Evolutionary conservation across 1,140 invertebrate genomes (phyloP), one percentile per base, ranked within the genome.

Genomic region (Anoplophora glabripennis): DNA sequence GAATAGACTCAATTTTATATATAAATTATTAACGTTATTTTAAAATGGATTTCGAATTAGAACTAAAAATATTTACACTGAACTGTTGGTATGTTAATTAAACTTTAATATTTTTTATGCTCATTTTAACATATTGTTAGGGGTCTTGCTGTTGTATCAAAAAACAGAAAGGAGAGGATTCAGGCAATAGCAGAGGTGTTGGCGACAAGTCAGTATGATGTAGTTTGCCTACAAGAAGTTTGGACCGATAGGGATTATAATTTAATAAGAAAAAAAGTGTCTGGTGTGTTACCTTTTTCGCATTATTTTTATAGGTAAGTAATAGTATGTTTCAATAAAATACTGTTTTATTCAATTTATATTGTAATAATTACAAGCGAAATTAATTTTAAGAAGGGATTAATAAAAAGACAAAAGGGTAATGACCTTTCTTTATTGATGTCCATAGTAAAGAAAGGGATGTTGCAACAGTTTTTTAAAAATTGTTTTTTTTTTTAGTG

Each of bases 211-310:
- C 75, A 83, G 14, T 92, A 93, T 79, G 93, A 96, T 76, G 83
- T 98, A 67, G 89, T 96, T 1, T 92, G 93, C 56, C 77, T 98
- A 10, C 93, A 98, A 82, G 95, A 98, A 82, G 84, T 97, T 11
- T 97, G 93, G 93, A 83, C 83, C 53, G 81, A 88, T 61, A 72
- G 80, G 42, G 93, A 96, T 77, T 96, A 84, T 77, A 76, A 89
- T 61, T 78, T 79, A 61, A 83, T 94, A 15, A 84, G 83, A 63
- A 74, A 85, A 0, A 84, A 80, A 71, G 78, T 86, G 1, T 73
- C 80, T 38, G 72, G 71, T 55, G 76, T 78, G n/a, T 75, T 95
- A 44, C 92, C 91, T 7, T 89, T 89, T 79, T 85, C 88, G 1
- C 92, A 97, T 80, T 98, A 98, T 74, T 98, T 97, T 77, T 89